A percentile compares a stretch with the other conserved stretches of the same genome.
These are phyloP conservation scores for Prionailurus bengalensis DNA, from an alignment of 2,113 vertebrate genomes.

Conservation along the genomic window DNA sequence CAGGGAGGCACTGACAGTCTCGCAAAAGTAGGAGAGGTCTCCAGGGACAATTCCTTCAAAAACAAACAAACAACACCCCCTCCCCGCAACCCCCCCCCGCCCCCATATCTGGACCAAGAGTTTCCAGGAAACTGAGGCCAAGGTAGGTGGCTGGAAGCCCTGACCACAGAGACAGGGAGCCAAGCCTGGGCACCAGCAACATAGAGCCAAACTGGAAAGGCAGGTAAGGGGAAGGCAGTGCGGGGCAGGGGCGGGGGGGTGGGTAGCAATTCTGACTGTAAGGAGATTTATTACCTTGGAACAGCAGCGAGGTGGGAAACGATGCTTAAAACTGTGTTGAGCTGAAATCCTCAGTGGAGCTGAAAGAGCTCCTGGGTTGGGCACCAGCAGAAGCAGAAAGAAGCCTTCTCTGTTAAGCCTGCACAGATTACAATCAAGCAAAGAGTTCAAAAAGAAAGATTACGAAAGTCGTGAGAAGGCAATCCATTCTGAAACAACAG, in stretches of 20 bases:
- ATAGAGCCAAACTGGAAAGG: neutral
- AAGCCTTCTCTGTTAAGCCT: neutral
- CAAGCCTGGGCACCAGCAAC: neutral
- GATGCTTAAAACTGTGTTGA: neutral
- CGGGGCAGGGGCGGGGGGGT: too few relatives aligned
- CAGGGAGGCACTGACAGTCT: neutral
- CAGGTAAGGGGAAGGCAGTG: accelerated
- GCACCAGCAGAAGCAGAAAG: neutral
- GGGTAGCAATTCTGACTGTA: neutral
- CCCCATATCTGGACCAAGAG: neutral
- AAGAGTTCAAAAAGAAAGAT: neutral
- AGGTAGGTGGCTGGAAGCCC: neutral
- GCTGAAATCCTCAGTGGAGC: neutral
- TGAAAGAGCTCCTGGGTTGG: neutral
- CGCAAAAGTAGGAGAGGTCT: neutral
- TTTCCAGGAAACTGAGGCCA: neutral
- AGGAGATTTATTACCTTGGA: neutral
- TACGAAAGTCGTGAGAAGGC: neutral
- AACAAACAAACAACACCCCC: neutral
- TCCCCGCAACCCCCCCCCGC: neutral
- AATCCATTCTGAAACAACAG: neutral
- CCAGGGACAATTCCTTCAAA: neutral
- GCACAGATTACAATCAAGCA: neutral
- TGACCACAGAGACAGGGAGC: neutral
- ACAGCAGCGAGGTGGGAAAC: neutral